A percentile compares a stretch with the other conserved stretches of the same genome.
phyloP scores from a whole-genome alignment of 2,797 vertebrate genomes.

The Delichon dasypus region DNA sequence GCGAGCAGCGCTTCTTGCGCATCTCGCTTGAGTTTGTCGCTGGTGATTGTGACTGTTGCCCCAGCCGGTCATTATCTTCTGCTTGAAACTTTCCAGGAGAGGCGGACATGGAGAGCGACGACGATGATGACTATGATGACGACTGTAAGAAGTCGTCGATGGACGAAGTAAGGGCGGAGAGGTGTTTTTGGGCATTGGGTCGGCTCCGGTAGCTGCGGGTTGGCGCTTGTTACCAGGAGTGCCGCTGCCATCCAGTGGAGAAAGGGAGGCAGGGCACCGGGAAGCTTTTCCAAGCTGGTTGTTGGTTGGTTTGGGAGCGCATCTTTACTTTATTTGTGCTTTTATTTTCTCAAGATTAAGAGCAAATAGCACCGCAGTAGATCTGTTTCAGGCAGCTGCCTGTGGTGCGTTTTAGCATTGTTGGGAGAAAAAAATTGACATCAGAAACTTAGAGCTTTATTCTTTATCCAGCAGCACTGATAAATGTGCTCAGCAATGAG shows the following conservation, averaged over 20 bases:
- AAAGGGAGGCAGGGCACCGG: neutral
- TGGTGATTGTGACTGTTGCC: neutral
- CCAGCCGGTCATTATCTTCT: constrained; percentile 2
- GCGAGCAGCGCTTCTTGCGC: neutral
- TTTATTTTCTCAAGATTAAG: neutral
- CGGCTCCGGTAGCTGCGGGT: neutral
- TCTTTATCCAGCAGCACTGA: neutral
- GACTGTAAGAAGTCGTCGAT: constrained; percentile 97
- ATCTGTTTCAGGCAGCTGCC: neutral
- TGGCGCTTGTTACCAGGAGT: neutral
- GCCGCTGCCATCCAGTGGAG: constrained; percentile 72
- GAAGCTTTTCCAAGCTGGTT: neutral
- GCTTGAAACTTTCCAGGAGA: constrained; percentile 82
- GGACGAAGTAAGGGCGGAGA: constrained; percentile 86
- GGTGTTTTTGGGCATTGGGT: neutral
- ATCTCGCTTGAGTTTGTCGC: neutral
- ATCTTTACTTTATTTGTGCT: neutral
- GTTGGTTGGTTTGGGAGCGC: neutral
- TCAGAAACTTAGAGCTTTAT: neutral
- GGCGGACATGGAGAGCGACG: constrained; percentile 93
- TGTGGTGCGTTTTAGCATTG: neutral
- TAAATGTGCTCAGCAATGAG: neutral
- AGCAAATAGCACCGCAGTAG: neutral
- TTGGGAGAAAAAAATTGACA: neutral
- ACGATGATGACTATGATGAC: constrained; percentile 93